phyloP scores from a whole-genome alignment of 2,797 vertebrate genomes.

The Pitangus sulphuratus region DNA sequence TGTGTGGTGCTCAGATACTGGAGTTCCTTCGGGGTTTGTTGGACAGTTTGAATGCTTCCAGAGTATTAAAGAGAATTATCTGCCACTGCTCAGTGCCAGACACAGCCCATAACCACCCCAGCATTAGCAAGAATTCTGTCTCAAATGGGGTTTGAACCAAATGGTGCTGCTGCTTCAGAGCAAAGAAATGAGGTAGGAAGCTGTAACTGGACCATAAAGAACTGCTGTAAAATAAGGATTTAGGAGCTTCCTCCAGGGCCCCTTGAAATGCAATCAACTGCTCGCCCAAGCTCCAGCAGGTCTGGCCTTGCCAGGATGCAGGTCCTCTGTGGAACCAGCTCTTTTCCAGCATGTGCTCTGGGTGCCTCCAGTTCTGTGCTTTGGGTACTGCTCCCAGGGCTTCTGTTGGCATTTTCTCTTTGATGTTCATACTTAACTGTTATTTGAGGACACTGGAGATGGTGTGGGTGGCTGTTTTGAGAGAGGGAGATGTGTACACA shows the following conservation, averaged over 20 bases:
- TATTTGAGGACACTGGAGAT: neutral
- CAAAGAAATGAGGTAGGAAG: neutral
- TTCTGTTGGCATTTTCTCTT: neutral
- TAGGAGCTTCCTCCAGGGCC: neutral
- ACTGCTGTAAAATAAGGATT: neutral
- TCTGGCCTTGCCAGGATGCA: neutral
- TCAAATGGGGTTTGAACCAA: neutral
- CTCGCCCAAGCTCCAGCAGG: neutral
- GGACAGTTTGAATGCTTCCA: neutral
- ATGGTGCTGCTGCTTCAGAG: neutral
- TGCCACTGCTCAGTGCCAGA: neutral
- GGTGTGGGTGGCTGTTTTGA: neutral
- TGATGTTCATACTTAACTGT: neutral
- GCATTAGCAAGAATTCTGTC: neutral
- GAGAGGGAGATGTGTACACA: neutral
- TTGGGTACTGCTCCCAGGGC: neutral
- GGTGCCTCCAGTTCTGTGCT: rapidly evolving
- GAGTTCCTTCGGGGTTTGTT: neutral
- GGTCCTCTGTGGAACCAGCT: neutral
- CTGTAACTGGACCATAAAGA: neutral
- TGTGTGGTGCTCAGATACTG: neutral
- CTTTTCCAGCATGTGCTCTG: rapidly evolving
- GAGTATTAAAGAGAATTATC: neutral
- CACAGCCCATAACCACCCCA: neutral
- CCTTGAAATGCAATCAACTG: neutral